Evolutionary conservation across 1,140 invertebrate species (phyloP), one percentile per base, ranked within the genome.

Genomic region (Xylocopa sonorina): DNA sequence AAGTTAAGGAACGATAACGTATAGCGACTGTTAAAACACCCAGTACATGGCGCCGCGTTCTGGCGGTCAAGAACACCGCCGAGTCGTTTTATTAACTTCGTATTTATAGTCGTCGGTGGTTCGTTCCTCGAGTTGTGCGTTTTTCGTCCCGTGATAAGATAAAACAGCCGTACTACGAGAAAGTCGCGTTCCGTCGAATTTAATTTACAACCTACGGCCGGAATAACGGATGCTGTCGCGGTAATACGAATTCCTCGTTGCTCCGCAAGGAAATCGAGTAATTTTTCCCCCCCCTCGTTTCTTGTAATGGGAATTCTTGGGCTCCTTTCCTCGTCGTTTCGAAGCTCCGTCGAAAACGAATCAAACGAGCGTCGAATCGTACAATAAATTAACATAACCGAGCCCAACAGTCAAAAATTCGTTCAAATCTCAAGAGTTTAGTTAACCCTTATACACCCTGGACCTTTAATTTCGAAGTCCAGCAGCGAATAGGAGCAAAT

Each of bases 61-160:
- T 50, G 34, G 67, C 58, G 78, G 51, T 80, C 73, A 81, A 84
- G 79, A 80, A 60, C 77, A 80, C 53, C 71, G 53, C 21, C 21
- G 38, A 38, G 66, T 76, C 55, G 77, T 83, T 83, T 83, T 83
- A 84, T 84, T 76, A 84, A 80, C 58, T 72, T 63, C 32, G 71
- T 84, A 84, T 84, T 84, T 83, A 83, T 83, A 84, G 77, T 83
- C 71, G 57, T 66, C 51, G 43, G 64, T 57, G 75, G 58, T 58
- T 41, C 32, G 27, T 38, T 32, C 4, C 53, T 78, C 69, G 0
- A 16, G 7, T 24, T 29, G 14, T 41, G 16, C 38, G 34, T 55
- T 34, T 48, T 21, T 0, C 38, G 27, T 5, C 12, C 18, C 27
- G 29, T 7, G 43, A 73, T 48, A 50, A 73, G 43, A 34, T 67